phyloP scores from a whole-genome alignment of 2,888 invertebrate genomes.

The Thysanoteuthis rhombus region DNA sequence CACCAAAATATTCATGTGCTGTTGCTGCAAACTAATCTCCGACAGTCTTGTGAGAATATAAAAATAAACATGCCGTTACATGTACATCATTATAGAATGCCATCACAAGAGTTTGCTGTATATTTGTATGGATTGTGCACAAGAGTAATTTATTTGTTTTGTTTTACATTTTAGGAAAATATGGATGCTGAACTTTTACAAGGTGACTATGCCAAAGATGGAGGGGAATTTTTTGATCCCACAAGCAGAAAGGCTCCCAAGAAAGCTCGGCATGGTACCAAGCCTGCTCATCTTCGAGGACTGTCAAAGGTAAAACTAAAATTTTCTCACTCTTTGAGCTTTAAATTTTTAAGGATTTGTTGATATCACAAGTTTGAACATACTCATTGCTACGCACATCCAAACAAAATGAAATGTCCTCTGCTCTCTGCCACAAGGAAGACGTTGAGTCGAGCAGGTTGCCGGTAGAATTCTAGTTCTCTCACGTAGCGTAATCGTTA shows the following conservation, averaged over 20 bases:
- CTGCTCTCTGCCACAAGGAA: too few relatives aligned
- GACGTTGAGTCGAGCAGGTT: too few relatives aligned
- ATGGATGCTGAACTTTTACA: conserved; percentile 20
- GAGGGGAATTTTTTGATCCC: neutral
- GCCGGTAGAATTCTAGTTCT: too few relatives aligned
- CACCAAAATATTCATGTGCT: too few relatives aligned
- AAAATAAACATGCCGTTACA: too few relatives aligned
- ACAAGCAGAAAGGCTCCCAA: neutral
- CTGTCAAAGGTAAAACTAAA: conserved; percentile 16
- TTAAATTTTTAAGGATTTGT: neutral
- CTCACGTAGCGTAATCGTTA: too few relatives aligned
- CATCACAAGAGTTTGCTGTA: too few relatives aligned
- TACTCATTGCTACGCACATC: neutral
- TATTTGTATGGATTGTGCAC: too few relatives aligned
- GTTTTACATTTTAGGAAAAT: neutral
- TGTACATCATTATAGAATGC: too few relatives aligned
- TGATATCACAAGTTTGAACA: neutral
- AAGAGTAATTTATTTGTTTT: neutral
- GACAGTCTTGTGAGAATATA: too few relatives aligned
- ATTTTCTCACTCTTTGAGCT: neutral
- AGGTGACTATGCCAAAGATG: conserved; percentile 14
- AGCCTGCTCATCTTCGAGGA: conserved; percentile 16
- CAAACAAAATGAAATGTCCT: too few relatives aligned
- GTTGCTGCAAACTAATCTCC: too few relatives aligned
- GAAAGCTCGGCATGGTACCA: neutral